Percentiles rank a stretch among this genome's conserved stretches.
These are phyloP conservation scores for Dermochelys coriacea DNA, from an alignment of 2,797 vertebrate genomes.

Conservation along the genomic window DNA sequence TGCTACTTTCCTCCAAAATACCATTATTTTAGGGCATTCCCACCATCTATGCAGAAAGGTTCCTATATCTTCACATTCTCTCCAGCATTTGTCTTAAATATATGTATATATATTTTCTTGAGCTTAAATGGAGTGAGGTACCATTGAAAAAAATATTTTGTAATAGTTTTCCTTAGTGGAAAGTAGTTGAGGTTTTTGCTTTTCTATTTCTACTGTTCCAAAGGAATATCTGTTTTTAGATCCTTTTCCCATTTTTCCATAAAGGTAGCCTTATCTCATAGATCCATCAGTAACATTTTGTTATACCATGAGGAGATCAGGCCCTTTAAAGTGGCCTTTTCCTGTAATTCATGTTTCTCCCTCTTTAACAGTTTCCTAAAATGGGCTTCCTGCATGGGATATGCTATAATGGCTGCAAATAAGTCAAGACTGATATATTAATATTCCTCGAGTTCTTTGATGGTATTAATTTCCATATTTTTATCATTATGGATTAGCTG, in stretches of 20 bases:
- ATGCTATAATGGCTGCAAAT: accelerated
- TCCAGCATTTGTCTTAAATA: neutral
- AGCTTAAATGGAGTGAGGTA: too few relatives aligned
- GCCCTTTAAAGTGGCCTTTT: neutral
- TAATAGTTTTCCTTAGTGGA: neutral
- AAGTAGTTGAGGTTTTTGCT: neutral
- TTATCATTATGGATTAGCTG: neutral
- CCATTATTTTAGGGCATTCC: neutral
- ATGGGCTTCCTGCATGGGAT: neutral
- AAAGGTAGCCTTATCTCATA: too few relatives aligned
- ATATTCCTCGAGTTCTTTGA: neutral
- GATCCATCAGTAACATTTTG: too few relatives aligned
- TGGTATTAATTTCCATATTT: neutral
- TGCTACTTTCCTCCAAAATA: neutral
- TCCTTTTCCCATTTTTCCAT: too few relatives aligned
- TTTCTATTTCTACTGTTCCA: too few relatives aligned
- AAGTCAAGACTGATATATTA: neutral
- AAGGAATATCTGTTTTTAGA: too few relatives aligned
- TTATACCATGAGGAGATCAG: too few relatives aligned
- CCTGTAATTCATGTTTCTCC: neutral
- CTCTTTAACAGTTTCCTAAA: too few relatives aligned
- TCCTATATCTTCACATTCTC: neutral
- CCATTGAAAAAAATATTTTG: neutral
- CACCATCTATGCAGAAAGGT: neutral
- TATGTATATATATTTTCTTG: neutral